A percentile compares a stretch with the other conserved stretches of the same genome.
Conservation (phyloP, 1,140 invertebrate genomes). For the Diprion similis region DNA sequence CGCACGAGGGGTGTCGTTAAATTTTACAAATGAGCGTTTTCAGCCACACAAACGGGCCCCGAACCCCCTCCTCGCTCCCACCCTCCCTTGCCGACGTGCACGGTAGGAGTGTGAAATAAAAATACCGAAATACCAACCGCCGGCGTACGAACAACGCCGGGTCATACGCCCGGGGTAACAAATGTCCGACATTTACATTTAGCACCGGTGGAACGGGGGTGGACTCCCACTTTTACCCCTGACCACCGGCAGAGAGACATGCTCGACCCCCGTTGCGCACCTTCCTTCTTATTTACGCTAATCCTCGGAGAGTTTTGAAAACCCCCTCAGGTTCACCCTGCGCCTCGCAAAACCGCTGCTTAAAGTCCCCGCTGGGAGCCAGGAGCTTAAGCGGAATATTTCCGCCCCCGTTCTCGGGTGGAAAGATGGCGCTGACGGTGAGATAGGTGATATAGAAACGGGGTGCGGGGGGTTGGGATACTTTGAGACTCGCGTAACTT, state of each 20-base stretch:
- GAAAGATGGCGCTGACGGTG: not conserved
- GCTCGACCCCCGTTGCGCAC: not conserved
- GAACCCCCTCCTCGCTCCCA: conserved; percentile 11
- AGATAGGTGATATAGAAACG: not conserved
- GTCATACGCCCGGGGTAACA: conserved; percentile 56
- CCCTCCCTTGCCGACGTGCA: conserved; percentile 1
- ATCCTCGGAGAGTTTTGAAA: not conserved
- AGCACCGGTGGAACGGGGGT: conserved; percentile 39
- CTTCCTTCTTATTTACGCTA: not conserved
- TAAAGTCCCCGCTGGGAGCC: not conserved
- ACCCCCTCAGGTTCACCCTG: not conserved
- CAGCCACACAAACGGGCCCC: conserved; percentile 27
- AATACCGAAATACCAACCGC: conserved; percentile 36
- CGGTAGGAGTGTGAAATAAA: conserved; percentile 21
- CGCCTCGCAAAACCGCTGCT: too few species aligned
- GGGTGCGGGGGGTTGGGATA: not conserved
- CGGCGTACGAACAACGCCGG: conserved; percentile 51
- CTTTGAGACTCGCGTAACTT: conserved; percentile 51
- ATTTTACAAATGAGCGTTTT: conserved; percentile 59
- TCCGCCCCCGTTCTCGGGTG: not conserved
- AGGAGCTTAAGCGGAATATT: not conserved
- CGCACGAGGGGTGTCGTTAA: conserved; percentile 46
- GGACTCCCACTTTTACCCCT: conserved; percentile 6
- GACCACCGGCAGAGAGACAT: not conserved
- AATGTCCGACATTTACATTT: conserved; percentile 61